Evolutionary conservation across 2,888 invertebrate genomes (phyloP).

Genomic region (Limnephilus auricula): DNA sequence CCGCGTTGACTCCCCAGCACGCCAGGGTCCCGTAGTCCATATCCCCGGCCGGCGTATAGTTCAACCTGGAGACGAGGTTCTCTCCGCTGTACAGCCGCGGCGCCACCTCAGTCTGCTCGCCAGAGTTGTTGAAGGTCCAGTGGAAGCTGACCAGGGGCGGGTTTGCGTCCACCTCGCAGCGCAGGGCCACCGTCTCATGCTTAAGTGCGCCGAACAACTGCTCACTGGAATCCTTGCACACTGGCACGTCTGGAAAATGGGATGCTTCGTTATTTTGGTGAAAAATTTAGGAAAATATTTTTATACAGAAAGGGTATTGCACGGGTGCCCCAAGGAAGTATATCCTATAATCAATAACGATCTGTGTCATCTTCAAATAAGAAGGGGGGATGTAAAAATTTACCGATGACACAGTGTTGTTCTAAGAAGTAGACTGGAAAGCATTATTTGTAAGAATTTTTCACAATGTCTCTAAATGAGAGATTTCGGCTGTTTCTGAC

Average conservation of each 20-base stretch:
- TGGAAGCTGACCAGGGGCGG: constrained; percentile 91
- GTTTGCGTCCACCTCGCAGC: constrained; percentile 92
- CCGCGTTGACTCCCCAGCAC: constrained; percentile 90
- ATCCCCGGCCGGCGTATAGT: constrained; percentile 91
- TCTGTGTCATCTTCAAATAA: background rate
- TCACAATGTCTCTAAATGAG: too few relatives aligned
- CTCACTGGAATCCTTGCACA: constrained; percentile 86
- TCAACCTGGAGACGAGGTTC: constrained; percentile 84
- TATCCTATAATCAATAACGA: background rate
- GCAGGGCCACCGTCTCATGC: constrained; percentile 90
- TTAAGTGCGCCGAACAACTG: constrained; percentile 92
- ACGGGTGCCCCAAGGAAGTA: background rate
- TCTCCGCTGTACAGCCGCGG: constrained; percentile 82
- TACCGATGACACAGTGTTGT: too few relatives aligned
- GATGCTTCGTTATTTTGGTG: background rate
- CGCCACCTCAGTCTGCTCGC: constrained; percentile 89
- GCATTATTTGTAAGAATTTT: too few relatives aligned
- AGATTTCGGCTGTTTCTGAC: too few relatives aligned
- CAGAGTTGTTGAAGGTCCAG: constrained; percentile 96
- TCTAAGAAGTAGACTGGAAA: too few relatives aligned
- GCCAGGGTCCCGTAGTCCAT: constrained; percentile 93
- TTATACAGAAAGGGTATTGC: background rate
- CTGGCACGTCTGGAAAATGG: constrained; percentile 81
- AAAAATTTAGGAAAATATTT: background rate
- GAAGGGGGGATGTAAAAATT: background rate